phyloP scores from a whole-genome alignment of 2,113 vertebrate genomes.

The Hippolais icterina region DNA sequence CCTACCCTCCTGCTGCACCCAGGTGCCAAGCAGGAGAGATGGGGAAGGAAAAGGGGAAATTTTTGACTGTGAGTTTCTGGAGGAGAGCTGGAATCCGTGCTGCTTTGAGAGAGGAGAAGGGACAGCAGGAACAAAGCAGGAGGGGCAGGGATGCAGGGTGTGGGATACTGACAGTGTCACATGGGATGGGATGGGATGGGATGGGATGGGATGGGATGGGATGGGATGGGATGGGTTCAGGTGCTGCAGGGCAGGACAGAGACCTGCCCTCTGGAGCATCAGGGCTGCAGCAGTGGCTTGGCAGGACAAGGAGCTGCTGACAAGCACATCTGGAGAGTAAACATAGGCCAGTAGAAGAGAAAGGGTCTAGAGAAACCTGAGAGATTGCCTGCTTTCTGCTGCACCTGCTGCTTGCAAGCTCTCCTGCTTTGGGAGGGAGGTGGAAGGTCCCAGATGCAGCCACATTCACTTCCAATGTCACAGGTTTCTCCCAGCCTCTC shows the following conservation, averaged over 20 bases:
- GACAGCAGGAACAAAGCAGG: background rate
- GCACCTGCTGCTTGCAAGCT: background rate
- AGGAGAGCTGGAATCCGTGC: background rate
- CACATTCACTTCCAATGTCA: background rate
- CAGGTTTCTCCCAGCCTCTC: background rate
- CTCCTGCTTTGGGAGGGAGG: background rate
- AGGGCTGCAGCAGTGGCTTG: background rate
- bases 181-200: background rate
- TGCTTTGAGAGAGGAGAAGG: background rate
- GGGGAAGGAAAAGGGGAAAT: background rate
- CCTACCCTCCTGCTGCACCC: background rate
- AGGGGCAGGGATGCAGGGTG: background rate
- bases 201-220: background rate
- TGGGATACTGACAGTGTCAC: rapidly evolving
- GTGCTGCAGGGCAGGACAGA: background rate
- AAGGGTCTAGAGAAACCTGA: background rate
- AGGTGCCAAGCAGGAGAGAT: background rate
- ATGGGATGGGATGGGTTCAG: background rate
- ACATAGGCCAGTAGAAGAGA: background rate
- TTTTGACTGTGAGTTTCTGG: background rate
- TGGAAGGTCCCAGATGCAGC: background rate
- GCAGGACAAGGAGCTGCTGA: background rate
- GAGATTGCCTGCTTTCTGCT: background rate
- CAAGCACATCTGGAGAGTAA: background rate
- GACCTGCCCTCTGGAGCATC: background rate